These are phyloP conservation scores for Syncerus caffer DNA, from an alignment of 2,797 vertebrate species.

Conservation along the genomic window DNA sequence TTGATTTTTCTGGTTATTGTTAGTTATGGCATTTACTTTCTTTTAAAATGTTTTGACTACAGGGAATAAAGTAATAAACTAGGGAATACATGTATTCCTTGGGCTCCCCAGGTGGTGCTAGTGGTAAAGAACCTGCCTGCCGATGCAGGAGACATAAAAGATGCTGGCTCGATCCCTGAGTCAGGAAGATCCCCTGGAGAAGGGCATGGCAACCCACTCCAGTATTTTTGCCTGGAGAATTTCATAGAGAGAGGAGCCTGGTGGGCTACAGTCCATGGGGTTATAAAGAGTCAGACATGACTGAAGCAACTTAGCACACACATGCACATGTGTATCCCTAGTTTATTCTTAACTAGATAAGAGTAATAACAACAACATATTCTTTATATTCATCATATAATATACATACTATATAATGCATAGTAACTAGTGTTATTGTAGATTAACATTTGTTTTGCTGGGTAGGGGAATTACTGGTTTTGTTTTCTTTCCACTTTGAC, in stretches of 20 bases:
- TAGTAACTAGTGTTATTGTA: neutral
- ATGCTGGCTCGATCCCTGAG: neutral
- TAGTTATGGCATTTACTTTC: neutral
- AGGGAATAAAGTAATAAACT: neutral
- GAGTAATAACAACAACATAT: neutral
- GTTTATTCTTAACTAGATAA: neutral
- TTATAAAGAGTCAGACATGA: neutral
- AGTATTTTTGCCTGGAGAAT: neutral
- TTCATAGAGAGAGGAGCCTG: neutral
- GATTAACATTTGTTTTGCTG: neutral
- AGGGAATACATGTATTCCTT: neutral
- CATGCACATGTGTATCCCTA: neutral
- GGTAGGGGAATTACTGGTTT: neutral
- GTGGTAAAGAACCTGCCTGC: neutral
- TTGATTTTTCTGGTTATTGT: neutral
- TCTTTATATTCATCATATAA: neutral
- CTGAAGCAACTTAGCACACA: neutral
- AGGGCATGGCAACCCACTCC: neutral
- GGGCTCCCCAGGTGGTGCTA: neutral
- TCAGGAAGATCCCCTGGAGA: neutral
- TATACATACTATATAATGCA: neutral
- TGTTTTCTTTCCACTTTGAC: neutral
- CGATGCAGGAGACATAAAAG: neutral
- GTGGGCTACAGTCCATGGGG: neutral
- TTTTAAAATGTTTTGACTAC: neutral